Base-by-base conservation (phyloP, 1,140 invertebrate genomes). In the Drosophila trapezifrons region DNA sequence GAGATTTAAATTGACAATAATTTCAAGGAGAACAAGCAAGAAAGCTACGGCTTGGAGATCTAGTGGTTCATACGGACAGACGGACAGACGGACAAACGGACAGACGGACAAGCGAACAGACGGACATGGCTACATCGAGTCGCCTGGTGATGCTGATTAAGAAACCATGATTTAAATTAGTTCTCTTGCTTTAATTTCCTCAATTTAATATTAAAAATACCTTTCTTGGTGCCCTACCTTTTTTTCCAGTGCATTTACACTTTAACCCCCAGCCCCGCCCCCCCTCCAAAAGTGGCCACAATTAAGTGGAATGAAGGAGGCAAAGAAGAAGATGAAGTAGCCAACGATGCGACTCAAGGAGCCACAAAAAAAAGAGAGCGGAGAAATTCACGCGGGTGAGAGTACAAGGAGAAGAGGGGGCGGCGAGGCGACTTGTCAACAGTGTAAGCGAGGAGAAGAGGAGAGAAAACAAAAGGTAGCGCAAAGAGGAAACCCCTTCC, bases 231-330 rank as follows among this genome's bases (percentile, higher is more conserved):
- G 6, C 7, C 3, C 15, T 17, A 25, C 25, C 2, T 10, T 37
- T 62, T 62, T 15, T 27, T 27, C 0, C 3, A 56, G 27, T 62
- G 58, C 37, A 29, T 7, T 20, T 22, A 35, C 65, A 67, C 17
- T 12, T 42, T 38, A 52, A n/a, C 45, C 45, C 18, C 18, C 8
- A 3, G 35, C 27, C 7, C 15, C 7, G 0, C 10, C 12, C 27
- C 29, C 58, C 8, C n/a, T 9, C 20, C 52, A 35, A 45, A 70
- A 67, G 63, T 70, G 63, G 63, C 66, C 66, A 67, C 66, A 70
- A 70, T 70, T 70, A 70, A 55, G 66, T 67, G 66, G 63, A 67
- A 67, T 43, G 40, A 37, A 55, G 49, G 63, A 56, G 57, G 17
- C n/a, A 25, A 35, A 9, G 20, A 60, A 66, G 35, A 62, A 67